Conservation (phyloP, 2,888 invertebrate species). For the Venustoraphidia nigricollis region DNA sequence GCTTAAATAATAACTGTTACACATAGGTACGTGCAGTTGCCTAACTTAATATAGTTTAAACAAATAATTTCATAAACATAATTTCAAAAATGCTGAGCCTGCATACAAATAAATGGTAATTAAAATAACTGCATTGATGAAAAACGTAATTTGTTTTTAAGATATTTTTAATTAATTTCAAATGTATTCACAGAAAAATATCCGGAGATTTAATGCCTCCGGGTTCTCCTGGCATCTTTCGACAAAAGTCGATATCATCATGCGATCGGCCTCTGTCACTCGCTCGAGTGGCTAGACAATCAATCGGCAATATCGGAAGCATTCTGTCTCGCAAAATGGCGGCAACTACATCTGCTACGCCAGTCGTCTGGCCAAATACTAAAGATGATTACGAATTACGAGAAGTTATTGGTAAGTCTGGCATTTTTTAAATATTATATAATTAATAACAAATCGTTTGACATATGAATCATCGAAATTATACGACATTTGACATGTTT, state of each 20-base stretch:
- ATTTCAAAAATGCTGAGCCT: no score
- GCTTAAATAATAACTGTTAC: no score
- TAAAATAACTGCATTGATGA: no score
- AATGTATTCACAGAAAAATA: slow-evolving; percentile 33
- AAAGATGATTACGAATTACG: slow-evolving; percentile 85
- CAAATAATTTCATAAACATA: no score
- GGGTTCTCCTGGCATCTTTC: slow-evolving; percentile 43
- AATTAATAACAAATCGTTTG: not conserved
- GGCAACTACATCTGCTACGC: slow-evolving; percentile 33
- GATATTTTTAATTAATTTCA: no score
- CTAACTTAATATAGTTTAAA: no score
- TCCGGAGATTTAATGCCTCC: slow-evolving; percentile 42
- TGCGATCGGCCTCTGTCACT: slow-evolving; percentile 27
- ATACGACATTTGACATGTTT: no score
- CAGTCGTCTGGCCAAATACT: slow-evolving; percentile 67
- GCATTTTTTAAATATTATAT: not conserved
- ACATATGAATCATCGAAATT: no score
- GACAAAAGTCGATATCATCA: slow-evolving; percentile 34
- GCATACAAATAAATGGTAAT: no score
- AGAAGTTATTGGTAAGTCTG: slow-evolving; percentile 76
- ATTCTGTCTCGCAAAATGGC: slow-evolving; percentile 45
- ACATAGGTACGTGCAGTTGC: no score
- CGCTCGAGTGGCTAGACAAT: slow-evolving; percentile 27
- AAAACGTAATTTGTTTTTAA: no score
- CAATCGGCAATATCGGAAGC: slow-evolving; percentile 32